phyloP scores from a whole-genome alignment of 2,797 vertebrate genomes.

The Ptychobarbus kaznakovi region DNA sequence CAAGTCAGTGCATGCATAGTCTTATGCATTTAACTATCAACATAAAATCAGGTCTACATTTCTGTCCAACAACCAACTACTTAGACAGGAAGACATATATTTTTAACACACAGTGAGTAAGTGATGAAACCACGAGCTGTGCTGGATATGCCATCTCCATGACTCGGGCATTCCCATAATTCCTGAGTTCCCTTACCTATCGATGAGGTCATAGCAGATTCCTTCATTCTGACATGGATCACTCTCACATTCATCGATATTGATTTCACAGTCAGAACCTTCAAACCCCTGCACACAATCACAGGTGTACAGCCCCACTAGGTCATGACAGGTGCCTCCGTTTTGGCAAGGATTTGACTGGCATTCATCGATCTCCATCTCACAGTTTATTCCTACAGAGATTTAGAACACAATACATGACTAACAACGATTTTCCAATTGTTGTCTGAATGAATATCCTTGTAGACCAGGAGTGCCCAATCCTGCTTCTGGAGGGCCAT shows the following conservation, averaged over 20 bases:
- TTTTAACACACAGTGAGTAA: constrained; percentile 2
- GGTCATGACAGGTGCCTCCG: constrained; percentile 82
- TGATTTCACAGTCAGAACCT: constrained; percentile 83
- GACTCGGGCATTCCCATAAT: neutral
- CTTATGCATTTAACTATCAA: neutral
- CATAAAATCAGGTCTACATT: neutral
- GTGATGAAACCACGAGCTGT: neutral
- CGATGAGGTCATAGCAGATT: constrained; percentile 82
- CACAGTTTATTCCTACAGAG: constrained; percentile 82
- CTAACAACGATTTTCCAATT: neutral
- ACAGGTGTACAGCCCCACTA: constrained; percentile 85
- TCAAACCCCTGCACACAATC: constrained; percentile 83
- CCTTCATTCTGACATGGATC: constrained; percentile 85
- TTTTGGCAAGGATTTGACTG: constrained; percentile 85
- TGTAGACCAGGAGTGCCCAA: neutral
- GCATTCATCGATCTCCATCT: constrained; percentile 89
- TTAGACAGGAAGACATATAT: neutral
- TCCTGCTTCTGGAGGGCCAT: neutral
- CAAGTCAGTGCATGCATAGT: neutral
- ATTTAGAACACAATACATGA: neutral
- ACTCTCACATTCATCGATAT: constrained; percentile 89
- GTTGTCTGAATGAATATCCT: neutral
- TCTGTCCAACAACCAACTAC: neutral
- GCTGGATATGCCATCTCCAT: neutral
- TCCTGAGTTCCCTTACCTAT: constrained; percentile 77